Evolutionary conservation across 1,140 invertebrate species (phyloP).

Genomic region (Drosophila kikkawai): DNA sequence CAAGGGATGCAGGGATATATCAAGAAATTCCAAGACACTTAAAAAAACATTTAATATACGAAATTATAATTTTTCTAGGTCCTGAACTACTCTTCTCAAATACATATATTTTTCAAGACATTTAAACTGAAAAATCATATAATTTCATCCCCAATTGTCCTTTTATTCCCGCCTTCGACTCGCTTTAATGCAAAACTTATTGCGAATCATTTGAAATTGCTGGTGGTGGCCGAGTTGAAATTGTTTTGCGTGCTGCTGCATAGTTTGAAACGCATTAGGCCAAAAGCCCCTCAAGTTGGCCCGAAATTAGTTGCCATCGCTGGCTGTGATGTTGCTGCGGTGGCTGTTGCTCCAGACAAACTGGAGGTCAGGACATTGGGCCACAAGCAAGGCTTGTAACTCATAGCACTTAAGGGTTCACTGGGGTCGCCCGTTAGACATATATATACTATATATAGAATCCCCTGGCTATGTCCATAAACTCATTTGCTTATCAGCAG

Average conservation of each 20-base stretch:
- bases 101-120: too few relatives aligned
- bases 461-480: conserved; percentile 64
- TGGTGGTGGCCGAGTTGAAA: conserved; percentile 36
- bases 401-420: conserved; percentile 52
- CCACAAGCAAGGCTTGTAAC: conserved; percentile 43
- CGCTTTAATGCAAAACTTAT: conserved; percentile 39
- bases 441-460: conserved; percentile 11
- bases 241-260: conserved; percentile 70
- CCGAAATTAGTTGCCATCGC: conserved; percentile 43
- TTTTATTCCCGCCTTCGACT: background rate
- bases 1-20: too few relatives aligned
- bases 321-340: conserved; percentile 9
- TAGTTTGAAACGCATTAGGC: conserved; percentile 64
- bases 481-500: conserved; percentile 75
- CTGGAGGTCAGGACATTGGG: conserved; percentile 39
- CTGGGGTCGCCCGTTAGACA: conserved; percentile 15
- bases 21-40: background rate
- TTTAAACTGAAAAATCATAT: too few relatives aligned
- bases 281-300: conserved; percentile 13
- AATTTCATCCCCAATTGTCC: background rate
- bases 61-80: background rate
- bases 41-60: background rate
- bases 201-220: conserved; percentile 42
- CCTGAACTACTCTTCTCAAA: background rate
- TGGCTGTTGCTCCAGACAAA: conserved; percentile 24